phyloP scores from a whole-genome alignment of 2,888 invertebrate genomes.

The Diplolepis rosae region DNA sequence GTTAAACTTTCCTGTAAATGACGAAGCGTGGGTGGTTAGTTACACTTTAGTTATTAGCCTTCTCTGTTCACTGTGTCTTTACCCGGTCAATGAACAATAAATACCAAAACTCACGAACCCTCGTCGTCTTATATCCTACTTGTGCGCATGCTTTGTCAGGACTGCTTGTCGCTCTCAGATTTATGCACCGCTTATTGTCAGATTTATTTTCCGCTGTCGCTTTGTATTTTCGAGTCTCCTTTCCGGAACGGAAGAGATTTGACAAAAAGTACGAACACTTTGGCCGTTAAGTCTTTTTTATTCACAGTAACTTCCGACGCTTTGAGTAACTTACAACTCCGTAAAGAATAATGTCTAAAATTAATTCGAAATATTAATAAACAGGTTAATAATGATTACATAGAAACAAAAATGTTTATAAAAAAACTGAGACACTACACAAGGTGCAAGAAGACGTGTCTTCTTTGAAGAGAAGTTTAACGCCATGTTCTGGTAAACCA shows the following conservation, averaged over 20 bases:
- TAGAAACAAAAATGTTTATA: no score
- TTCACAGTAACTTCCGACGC: neutral
- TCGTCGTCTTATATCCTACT: constrained; percentile 16
- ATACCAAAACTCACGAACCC: constrained; percentile 16
- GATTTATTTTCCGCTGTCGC: neutral
- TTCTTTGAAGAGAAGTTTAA: neutral
- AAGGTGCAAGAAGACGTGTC: neutral
- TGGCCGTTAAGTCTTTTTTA: neutral
- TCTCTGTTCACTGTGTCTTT: constrained; percentile 41
- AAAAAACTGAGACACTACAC: no score
- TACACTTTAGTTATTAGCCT: constrained; percentile 56
- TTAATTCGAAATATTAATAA: neutral
- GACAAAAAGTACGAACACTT: neutral
- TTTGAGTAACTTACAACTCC: neutral
- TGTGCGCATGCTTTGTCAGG: constrained; percentile 18
- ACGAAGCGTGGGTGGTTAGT: constrained; percentile 57
- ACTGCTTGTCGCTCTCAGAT: constrained; percentile 2
- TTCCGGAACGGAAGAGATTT: neutral
- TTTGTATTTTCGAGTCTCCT: neutral
- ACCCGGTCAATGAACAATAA: constrained; percentile 40
- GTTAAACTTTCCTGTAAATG: constrained; percentile 62
- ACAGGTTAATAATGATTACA: neutral
- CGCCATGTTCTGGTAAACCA: neutral
- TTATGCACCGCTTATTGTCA: constrained; percentile 20
- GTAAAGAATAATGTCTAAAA: neutral